phyloP scores from a whole-genome alignment of 2,888 invertebrate species.

The Dorcus hopei region DNA sequence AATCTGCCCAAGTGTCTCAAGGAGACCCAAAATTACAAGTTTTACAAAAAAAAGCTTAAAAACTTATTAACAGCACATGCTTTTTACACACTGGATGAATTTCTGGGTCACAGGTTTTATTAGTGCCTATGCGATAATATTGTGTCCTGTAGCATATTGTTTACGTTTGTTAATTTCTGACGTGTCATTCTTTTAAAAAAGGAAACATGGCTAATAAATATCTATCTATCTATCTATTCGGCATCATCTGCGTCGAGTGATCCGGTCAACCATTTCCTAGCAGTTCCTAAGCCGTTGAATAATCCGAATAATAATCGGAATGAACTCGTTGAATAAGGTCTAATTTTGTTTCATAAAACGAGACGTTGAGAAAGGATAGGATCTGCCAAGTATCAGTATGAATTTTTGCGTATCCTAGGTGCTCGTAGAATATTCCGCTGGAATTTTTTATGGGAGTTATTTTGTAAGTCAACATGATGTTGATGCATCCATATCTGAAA shows the following conservation, averaged over 20 bases:
- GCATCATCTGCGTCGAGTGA: not conserved
- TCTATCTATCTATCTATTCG: too few species aligned
- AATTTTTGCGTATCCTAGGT: constrained; percentile 1
- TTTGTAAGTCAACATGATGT: not conserved
- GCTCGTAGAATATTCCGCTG: constrained; percentile 4
- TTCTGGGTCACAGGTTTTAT: too few species aligned
- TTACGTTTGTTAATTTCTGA: too few species aligned
- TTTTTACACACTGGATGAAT: too few species aligned
- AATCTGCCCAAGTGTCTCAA: too few species aligned
- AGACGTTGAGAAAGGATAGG: not conserved
- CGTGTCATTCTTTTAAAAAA: too few species aligned
- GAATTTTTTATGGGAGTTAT: not conserved
- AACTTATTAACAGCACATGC: too few species aligned
- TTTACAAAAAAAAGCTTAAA: too few species aligned
- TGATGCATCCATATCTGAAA: constrained; percentile 4
- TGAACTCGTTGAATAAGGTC: not conserved
- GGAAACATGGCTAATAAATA: too few species aligned
- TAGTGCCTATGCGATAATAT: too few species aligned
- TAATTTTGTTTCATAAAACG: constrained; percentile 1
- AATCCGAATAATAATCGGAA: not conserved
- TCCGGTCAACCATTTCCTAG: constrained; percentile 1
- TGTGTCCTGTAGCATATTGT: too few species aligned
- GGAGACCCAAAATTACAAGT: too few species aligned
- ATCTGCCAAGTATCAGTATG: not conserved
- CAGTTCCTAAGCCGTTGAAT: constrained; percentile 1